Evolutionary conservation across 2,113 vertebrate genomes (phyloP).

Genomic region (human (Homo sapiens)): GRCh38 chr16:49169001-49169500

Average conservation of each 20-base stretch:
- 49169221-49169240: not conserved
- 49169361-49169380: conserved; percentile 37
- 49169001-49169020: not conserved
- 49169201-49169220: not conserved
- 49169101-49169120: not conserved
- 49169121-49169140: not conserved
- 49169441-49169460: conserved; percentile 73
- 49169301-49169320: not conserved
- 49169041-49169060: not conserved
- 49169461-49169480: conserved; percentile 54
- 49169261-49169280: not conserved
- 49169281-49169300: not conserved
- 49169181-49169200: not conserved
- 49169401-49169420: conserved; percentile 76
- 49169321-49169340: not conserved
- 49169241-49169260: not conserved
- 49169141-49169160: not conserved
- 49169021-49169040: not conserved
- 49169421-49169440: conserved; percentile 64
- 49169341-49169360: conserved; percentile 42
- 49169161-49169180: not conserved
- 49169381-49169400: conserved; percentile 56
- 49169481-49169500: conserved; percentile 67
- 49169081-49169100: not conserved
- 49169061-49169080: not conserved